These are phyloP conservation scores for Lepidocyrtinus sp. DNA, from an alignment of 2,888 invertebrate species.

Conservation along the genomic window DNA sequence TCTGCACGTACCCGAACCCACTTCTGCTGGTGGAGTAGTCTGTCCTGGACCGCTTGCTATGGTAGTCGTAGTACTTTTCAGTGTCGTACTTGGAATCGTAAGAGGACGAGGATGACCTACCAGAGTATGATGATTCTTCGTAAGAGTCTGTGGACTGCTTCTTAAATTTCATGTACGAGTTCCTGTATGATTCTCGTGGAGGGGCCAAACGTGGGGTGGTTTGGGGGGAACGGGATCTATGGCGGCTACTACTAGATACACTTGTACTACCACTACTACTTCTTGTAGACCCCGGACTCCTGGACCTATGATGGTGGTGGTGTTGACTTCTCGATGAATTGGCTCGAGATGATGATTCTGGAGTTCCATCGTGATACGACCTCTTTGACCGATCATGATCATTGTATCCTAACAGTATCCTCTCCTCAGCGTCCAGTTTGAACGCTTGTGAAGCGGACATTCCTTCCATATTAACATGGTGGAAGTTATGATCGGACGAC, in stretches of 20 bases:
- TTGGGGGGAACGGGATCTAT: slow-evolving; percentile 64
- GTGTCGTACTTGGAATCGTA: slow-evolving; percentile 37
- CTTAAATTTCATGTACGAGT: slow-evolving; percentile 58
- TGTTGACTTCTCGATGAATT: slow-evolving; percentile 24
- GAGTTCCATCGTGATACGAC: background rate
- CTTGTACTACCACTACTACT: slow-evolving; percentile 63
- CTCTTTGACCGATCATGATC: background rate
- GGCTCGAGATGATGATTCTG: background rate
- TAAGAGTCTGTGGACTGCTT: slow-evolving; percentile 66
- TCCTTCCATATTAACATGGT: slow-evolving; percentile 76
- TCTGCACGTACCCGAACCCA: slow-evolving; percentile 62
- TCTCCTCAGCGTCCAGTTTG: slow-evolving; percentile 55
- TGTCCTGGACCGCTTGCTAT: slow-evolving; percentile 23
- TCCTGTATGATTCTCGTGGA: slow-evolving; percentile 70
- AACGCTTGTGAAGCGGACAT: slow-evolving; percentile 54
- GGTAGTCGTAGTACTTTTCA: slow-evolving; percentile 52
- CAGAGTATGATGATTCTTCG: slow-evolving; percentile 71
- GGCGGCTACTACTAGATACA: slow-evolving; percentile 52
- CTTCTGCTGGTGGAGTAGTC: slow-evolving; percentile 32
- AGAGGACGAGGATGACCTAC: slow-evolving; percentile 62
- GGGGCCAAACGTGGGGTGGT: slow-evolving; percentile 69
- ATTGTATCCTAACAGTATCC: slow-evolving; percentile 32
- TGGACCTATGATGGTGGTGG: slow-evolving; percentile 47
- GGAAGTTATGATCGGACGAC: slow-evolving; percentile 76
- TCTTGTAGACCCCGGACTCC: slow-evolving; percentile 43